Evolutionary conservation across 2,888 invertebrate genomes (phyloP), one percentile per base, ranked within the genome.

Genomic region (Alentia gelatinosa): DNA sequence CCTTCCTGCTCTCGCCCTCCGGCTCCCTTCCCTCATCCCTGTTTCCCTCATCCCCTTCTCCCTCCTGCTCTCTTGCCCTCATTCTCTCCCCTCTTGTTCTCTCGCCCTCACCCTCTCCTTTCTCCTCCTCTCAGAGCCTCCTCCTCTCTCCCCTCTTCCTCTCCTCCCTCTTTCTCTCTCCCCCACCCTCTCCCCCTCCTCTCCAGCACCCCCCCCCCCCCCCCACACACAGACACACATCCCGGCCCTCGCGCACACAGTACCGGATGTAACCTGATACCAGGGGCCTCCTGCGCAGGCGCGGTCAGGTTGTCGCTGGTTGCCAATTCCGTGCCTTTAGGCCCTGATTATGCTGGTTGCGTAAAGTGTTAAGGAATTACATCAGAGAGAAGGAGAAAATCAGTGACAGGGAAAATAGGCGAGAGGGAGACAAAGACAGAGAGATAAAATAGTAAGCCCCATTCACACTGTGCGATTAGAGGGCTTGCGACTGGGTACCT

Each of bases 101-200:
- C 75, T 30, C 75, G n/a, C 7, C 26, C 37, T 37, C 23, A 37
- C 42, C 42, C 83, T 7, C 26, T 5, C 26, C 83, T 39, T 15
- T 39, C 30, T 83, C 39, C 7, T 7, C n/a, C 39, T 42, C 7
- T 39, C 42, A 37, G 9, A n/a, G 23, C 40, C 83, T 4, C 26
- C 83, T n/a, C 42, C 79, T 79, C 33, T 12, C 42, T 39, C 37
- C 35, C 56, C 74, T 40, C 9, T 33, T 26, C 75, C 33, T 74
- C 42, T 75, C n/a, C 39, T 26, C 56, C 90, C 56, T 68, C 90
- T 79, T 26, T n/a, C 79, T 37, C 39, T 23, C 35, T 79, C 79
- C 15, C 37, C 35, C 23, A 15, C 79, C 79, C 35, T 19, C 79
- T n/a, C 79, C 1, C 79, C 79, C 79, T 35, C 79, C 79, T 9